phyloP scores from a whole-genome alignment of 2,888 invertebrate species.

The Epistrophe eligans region DNA sequence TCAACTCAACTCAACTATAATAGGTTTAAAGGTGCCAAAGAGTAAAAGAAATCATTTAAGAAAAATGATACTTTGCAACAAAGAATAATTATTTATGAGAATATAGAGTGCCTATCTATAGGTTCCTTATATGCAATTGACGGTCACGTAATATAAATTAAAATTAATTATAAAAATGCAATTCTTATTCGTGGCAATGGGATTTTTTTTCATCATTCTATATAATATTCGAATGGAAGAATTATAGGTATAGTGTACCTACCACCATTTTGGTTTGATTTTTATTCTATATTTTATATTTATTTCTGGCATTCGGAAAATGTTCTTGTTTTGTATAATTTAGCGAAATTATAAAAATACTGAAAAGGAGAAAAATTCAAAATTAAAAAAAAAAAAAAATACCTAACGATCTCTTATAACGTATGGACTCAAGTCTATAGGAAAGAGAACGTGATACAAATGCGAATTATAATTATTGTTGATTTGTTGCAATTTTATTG shows the following conservation, averaged over 20 bases:
- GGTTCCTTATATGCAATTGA: conserved; percentile 18
- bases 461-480: conserved; percentile 47
- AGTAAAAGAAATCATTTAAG: conserved; percentile 44
- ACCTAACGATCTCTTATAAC: conserved; percentile 5
- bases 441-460: conserved; percentile 67
- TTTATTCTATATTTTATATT: neutral
- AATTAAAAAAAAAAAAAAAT: neutral
- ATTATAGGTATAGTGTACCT: neutral
- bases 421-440: conserved; percentile 16
- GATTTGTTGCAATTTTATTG: conserved; percentile 28
- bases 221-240: neutral
- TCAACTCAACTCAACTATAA: no score
- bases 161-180: conserved; percentile 69
- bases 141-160: conserved; percentile 73
- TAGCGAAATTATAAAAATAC: conserved; percentile 12
- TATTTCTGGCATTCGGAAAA: conserved; percentile 31
- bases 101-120: neutral
- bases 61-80: conserved; percentile 45
- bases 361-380: neutral
- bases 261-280: conserved; percentile 1
- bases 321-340: conserved; percentile 33
- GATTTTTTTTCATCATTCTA: neutral
- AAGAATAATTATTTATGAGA: conserved; percentile 53
- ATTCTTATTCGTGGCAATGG: conserved; percentile 42
- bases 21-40: conserved; percentile 14